Evolutionary conservation across 2,113 vertebrate species (phyloP), one percentile per base, ranked within the genome.

Genomic region (Passerina amoena): DNA sequence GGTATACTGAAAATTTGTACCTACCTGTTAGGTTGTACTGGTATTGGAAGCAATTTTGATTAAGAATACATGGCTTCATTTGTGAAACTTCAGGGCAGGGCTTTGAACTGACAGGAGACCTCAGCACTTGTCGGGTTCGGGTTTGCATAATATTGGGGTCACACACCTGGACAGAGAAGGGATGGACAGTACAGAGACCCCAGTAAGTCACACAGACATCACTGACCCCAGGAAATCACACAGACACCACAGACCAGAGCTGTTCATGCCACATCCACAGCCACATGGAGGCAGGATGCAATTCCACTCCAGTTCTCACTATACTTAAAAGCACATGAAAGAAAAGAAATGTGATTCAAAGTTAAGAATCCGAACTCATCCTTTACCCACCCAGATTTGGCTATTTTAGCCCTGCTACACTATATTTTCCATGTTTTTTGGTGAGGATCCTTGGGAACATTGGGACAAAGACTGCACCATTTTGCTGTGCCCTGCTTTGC

Each of bases 31-130:
- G 96, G 83, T 97, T 98, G 98, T 99, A 98, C 31, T 98, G 97
- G 96, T 99, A 99, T 6, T 98, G 98, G 98, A 99, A 99, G 97
- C 99, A 99, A 79, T 99, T 99, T 92, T 97, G 98, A 96, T 99
- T 99, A 86, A 99, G 97, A 77, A 98, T 66, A 71, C 99, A 99
- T 33, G 98, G 98, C 80, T 98, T 98, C 47, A 97, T 98, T 91
- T 99, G 98, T 25, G 98, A 96, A 44, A 94, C 97, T 82, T 99
- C 98, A 12, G 99, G 98, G 96, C 99, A 99, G 45, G 90, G 92
- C 71, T 96, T 98, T 2, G 97, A 96, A 11, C 89, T 94, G 82
- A 95, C 72, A 3, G 99, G 96, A 38, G 97, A 97, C 45, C 99
- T 98, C 38, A 99, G 98, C 81, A 99, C 94, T 69, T 97, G 98